Conservation (phyloP, 2,113 vertebrate genomes). For the Dendropsophus ebraccatus region DNA sequence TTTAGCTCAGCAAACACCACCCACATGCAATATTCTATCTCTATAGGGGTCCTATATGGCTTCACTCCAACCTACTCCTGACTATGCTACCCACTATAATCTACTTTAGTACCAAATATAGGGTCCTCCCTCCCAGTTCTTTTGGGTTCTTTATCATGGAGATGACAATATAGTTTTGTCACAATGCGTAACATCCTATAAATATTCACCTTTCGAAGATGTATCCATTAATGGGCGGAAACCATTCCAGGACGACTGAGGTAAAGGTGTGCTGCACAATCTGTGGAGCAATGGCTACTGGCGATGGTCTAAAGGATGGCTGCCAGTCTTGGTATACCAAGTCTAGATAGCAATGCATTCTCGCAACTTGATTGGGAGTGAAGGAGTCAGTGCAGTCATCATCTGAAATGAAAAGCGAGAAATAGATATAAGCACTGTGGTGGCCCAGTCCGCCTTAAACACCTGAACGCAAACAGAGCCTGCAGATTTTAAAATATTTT, state of each 20-base stretch:
- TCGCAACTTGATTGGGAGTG: conserved; percentile 94
- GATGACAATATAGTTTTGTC: not conserved
- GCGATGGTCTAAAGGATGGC: conserved; percentile 82
- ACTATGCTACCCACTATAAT: no score
- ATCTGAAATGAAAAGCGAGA: conserved; percentile 74
- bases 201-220: conserved; percentile 95
- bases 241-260: conserved; percentile 90
- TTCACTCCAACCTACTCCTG: no score
- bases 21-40: no score
- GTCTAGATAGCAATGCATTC: conserved; percentile 99
- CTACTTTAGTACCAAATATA: no score
- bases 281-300: conserved; percentile 87
- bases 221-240: conserved; percentile 90
- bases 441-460: not conserved
- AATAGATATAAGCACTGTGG: conserved; percentile 34
- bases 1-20: no score
- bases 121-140: no score
- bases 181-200: not conserved
- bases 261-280: conserved; percentile 82
- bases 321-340: conserved; percentile 96
- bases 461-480: conserved; percentile 33
- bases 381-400: conserved; percentile 96
- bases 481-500: conserved; percentile 53
- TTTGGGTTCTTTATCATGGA: not conserved
- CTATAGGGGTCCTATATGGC: no score